Evolutionary conservation across 2,888 invertebrate genomes (phyloP), one percentile per base, ranked within the genome.

Genomic region (Sepioteuthis lessoniana): DNA sequence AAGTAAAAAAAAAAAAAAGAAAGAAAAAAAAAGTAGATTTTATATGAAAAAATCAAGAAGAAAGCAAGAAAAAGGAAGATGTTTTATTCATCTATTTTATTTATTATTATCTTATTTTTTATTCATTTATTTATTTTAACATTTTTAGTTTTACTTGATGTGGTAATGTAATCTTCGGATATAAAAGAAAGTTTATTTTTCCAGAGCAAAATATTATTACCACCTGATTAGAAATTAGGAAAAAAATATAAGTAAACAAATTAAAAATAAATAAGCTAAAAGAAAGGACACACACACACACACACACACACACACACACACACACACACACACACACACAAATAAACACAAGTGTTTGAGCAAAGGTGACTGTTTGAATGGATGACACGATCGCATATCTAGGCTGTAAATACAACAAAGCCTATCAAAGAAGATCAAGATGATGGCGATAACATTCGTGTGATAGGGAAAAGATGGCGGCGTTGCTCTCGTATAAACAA

Each of bases 131-230:
- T 76, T 8, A 76, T 76, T 13, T 76, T n/a, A 10, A n/a, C 13
- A n/a, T 35, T 76, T 35, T n/a, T 76, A 16, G 16, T 76, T n/a
- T 76, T 76, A 35, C n/a, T 76, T 76, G n/a, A 10, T 76, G 19
- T n/a, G 76, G n/a, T 35, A 76, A 76, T n/a, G 76, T 76, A n/a
- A 76, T 76, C 76, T 76, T 76, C 13, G 35, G 76, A 76, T 76
- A 76, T 76, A n/a, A 76, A 76, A 76, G 76, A 76, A 76, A 76
- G 76, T 76, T 76, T 76, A 76, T 76, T 76, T 76, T 76, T 76
- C 76, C 76, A n/a, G 35, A 76, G 76, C 76, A 76, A 76, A 76
- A 76, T 76, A 76, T 76, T 76, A 76, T 76, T 76, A 76, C 76
- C 76, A 76, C 76, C 76, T 76, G 76, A 76, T 76, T 76, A 76